Evolutionary conservation across 1,140 invertebrate species (phyloP), one percentile per base, ranked within the genome.

Genomic region (Euborellia annulipes): DNA sequence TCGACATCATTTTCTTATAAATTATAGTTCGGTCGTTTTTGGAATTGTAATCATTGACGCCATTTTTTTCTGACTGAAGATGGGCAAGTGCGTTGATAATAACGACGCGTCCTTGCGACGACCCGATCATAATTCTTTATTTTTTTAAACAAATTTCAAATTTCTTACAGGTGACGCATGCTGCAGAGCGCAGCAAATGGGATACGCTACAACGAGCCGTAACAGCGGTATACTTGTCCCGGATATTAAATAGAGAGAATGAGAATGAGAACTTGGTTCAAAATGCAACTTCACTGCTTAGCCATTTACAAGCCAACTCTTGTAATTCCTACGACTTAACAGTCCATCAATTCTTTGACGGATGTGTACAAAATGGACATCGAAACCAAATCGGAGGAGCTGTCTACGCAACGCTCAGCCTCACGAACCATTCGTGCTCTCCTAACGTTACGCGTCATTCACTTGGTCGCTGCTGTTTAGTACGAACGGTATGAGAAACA

Each of bases 311-410:
- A 53, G 67, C 69, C 42, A 60, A 71, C 20, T 69, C 72, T 18
- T 78, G 74, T 53, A 79, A 79, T 59, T 75, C 75, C 23, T 77
- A 79, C 52, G 74, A 76, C 53, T 67, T 78, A 16, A 67, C 70
- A 16, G 70, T 74, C 48, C 64, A 75, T 48, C 63, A 74, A 37
- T 45, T 60, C 2, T 51, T 63, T n/a, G 53, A 61, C 36, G 36
- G 54, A 3, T 27, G 52, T n/a, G 59, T 51, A 4, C 55, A 56
- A 38, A 52, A 59, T 17, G 58, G 61, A 52, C 58, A 62, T 42
- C 61, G 62, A 13, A 53, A 61, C 13, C 67, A 68, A 50, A 51
- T 78, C 19, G 75, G 74, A 6, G 74, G 73, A 3, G 75, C 68
- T 8, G 68, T 75, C 41, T 79, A 75, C 47, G 58, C 71, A 2